Evolutionary conservation across 23 tunicate species (phyloP).

Genomic region (Ascidia mentula): DNA sequence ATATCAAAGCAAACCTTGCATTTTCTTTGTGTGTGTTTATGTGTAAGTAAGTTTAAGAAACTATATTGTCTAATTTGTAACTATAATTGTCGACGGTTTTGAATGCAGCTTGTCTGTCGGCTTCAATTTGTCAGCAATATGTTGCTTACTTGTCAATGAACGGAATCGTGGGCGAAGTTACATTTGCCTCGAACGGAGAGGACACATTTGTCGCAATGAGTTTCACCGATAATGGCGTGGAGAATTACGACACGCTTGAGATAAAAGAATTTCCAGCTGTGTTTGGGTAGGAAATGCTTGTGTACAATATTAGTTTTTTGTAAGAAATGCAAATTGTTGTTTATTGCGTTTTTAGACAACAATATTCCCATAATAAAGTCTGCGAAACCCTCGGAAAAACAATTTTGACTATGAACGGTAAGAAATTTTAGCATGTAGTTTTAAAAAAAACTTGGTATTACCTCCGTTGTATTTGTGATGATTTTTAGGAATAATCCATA

Average conservation of each 20-base stretch:
- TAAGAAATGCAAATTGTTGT: background rate
- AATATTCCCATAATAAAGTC: background rate
- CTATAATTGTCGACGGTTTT: too few relatives aligned
- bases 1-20: background rate
- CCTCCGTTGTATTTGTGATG: too few relatives aligned
- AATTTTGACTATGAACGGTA: background rate
- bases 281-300: background rate
- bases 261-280: background rate
- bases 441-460: too few relatives aligned
- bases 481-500: too few relatives aligned
- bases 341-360: background rate
- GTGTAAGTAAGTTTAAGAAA: too few relatives aligned
- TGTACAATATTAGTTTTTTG: background rate
- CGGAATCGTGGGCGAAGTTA: conserved; percentile 1
- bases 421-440: too few relatives aligned
- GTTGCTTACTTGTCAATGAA: conserved; percentile 3
- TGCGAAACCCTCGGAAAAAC: background rate
- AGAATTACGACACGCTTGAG: background rate
- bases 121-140: background rate
- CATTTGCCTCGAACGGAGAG: background rate
- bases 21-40: too few relatives aligned
- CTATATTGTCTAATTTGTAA: too few relatives aligned
- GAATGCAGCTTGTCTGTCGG: background rate
- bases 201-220: background rate
- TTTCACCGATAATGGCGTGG: background rate